Evolutionary conservation across 2,797 vertebrate species (phyloP), one percentile per base, ranked within the genome.

Genomic region (Myotis vivesi): DNA sequence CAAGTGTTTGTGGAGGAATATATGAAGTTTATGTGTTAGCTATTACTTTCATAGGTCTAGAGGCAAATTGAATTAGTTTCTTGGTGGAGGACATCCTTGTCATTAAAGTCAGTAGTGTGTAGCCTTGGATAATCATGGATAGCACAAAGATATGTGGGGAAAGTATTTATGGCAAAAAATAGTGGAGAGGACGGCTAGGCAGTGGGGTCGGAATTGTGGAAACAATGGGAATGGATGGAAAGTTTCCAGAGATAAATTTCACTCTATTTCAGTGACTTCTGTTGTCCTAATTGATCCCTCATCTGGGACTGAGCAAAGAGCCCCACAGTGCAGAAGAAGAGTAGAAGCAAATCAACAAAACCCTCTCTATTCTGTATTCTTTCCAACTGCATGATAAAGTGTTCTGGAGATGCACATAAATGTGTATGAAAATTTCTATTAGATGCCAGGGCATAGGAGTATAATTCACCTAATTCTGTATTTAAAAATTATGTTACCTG

Each of bases 401-500:
- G 9, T 85, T 75, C 87, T 95, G 20, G 53, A 89, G 41, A 69
- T 88, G 36, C 4, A 80, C 57, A 77, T 46, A 15, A 19, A 44
- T n/a, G 8, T 82, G n/a, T 41, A 41, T 64, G 12, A 25, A 71
- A 79, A 20, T 91, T 17, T 89, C 38, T 95, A 38, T 51, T 19
- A 80, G 49, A 53, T 94, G 25, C 9, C 75, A 84, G 84, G 3
- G 5, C 28, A 30, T 20, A 55, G 9, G 1, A 77, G 4, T 16
- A 30, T 69, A 85, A 73, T 79, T 57, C 13, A 30, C 25, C 41
- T 73, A 71, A 53, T 66, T 82, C 33, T 94, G 2, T 88, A 69
- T 89, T 96, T 94, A 75, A 51, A 57, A 94, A 36, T 19, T 93
- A 75, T 25, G 62, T 84, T 87, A 84, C 20, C 6, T 81, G 2